These are phyloP conservation scores for Lepidothrix coronata DNA, from an alignment of 2,113 vertebrate species.

Conservation along the genomic window DNA sequence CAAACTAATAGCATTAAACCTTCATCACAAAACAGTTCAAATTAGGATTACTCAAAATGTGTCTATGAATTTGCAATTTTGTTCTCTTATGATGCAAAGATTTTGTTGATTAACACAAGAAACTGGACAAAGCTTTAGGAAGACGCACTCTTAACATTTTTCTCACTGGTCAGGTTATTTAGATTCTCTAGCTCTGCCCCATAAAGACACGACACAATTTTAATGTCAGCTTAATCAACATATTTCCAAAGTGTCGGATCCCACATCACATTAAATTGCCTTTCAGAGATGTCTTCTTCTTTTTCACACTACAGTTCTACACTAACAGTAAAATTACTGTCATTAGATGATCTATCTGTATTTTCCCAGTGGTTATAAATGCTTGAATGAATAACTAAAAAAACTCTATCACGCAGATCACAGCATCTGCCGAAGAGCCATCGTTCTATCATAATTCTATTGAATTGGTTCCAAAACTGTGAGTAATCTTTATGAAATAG, in stretches of 20 bases:
- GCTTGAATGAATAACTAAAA: background rate
- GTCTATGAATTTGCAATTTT: background rate
- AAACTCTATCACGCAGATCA: background rate
- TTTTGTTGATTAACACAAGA: background rate
- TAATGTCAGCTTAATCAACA: background rate
- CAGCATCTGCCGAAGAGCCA: conserved; percentile 9
- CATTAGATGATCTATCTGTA: conserved; percentile 15
- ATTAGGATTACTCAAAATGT: background rate
- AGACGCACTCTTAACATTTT: background rate
- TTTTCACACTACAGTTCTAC: background rate
- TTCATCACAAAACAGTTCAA: background rate
- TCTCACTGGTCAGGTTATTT: background rate
- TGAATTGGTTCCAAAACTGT: background rate
- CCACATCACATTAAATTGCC: background rate
- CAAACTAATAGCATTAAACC: background rate
- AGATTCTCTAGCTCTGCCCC: background rate
- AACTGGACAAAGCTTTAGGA: background rate
- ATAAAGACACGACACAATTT: background rate
- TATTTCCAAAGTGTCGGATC: background rate
- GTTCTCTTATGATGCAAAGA: background rate
- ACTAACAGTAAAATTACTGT: background rate
- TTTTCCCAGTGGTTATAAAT: conserved; percentile 26
- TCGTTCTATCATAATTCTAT: background rate
- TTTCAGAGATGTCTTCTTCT: background rate
- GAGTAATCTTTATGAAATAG: background rate